Evolutionary conservation across 2,113 vertebrate species (phyloP).

Genomic region (Malurus elegans): DNA sequence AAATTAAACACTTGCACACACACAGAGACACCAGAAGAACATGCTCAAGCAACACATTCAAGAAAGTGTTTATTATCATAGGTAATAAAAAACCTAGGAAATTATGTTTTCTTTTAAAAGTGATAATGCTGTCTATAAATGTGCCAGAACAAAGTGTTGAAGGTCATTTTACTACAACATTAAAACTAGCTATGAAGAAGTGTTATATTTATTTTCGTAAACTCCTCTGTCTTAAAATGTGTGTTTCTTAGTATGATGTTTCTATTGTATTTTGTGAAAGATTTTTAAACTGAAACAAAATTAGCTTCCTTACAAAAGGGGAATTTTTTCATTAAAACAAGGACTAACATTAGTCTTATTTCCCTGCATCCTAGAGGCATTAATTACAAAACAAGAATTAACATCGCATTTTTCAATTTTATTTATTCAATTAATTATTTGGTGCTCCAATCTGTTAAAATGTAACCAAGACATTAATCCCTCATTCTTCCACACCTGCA

Average conservation of each 20-base stretch:
- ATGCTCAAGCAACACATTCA: conserved; percentile 1
- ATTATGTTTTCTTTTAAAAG: conserved; percentile 43
- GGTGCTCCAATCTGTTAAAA: neutral
- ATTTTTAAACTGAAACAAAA: neutral
- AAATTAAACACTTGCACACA: neutral
- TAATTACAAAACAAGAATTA: neutral
- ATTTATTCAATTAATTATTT: neutral
- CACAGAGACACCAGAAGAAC: neutral
- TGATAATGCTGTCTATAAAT: conserved; percentile 24
- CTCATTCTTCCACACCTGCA: neutral
- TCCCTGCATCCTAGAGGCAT: neutral
- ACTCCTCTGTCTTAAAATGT: neutral
- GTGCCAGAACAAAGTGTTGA: neutral
- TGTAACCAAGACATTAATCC: neutral
- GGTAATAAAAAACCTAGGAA: conserved; percentile 39
- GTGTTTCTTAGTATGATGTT: neutral
- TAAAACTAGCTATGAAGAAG: neutral
- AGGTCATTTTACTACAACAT: neutral
- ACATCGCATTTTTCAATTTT: neutral
- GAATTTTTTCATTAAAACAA: neutral
- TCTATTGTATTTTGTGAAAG: neutral
- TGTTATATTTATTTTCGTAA: neutral
- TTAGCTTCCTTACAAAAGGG: neutral
- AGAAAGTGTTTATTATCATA: conserved; percentile 37
- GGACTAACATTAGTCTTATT: neutral